Percentiles rank a stretch among this genome's conserved stretches.
phyloP scores from a whole-genome alignment of 2,113 vertebrate genomes.

The Diadophis punctatus region DNA sequence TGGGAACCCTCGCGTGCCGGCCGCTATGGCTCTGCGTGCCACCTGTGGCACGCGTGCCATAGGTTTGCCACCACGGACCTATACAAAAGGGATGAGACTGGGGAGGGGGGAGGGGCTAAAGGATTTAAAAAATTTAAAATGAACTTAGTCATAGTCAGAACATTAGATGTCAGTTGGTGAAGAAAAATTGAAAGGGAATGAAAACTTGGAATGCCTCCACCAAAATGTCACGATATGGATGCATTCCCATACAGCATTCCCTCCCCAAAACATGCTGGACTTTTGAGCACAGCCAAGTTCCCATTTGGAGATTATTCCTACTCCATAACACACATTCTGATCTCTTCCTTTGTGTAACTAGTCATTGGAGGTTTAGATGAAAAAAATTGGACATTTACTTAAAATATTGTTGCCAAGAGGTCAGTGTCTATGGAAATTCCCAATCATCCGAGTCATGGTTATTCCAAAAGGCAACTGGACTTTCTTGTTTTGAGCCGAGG shows the following conservation, averaged over 20 bases:
- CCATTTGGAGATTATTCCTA: neutral
- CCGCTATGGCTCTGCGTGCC: too few species aligned
- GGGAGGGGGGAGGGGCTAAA: neutral
- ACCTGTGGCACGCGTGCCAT: too few species aligned
- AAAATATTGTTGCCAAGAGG: neutral
- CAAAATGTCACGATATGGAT: neutral
- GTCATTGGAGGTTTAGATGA: neutral
- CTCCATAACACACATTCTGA: neutral
- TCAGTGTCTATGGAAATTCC: neutral
- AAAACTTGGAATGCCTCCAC: neutral
- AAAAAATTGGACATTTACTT: neutral
- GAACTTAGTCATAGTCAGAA: neutral
- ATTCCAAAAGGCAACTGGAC: neutral
- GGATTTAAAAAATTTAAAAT: neutral
- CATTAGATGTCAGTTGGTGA: neutral
- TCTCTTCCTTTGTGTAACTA: neutral
- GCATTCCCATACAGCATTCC: neutral
- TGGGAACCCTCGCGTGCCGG: too few species aligned
- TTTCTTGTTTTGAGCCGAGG: neutral
- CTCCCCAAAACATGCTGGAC: neutral
- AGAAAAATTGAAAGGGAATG: neutral
- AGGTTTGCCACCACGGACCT: too few species aligned
- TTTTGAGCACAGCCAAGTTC: neutral
- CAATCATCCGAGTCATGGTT: neutral
- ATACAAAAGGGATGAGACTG: neutral